phyloP scores from a whole-genome alignment of 2,797 vertebrate genomes.

The Ataeniobius toweri region DNA sequence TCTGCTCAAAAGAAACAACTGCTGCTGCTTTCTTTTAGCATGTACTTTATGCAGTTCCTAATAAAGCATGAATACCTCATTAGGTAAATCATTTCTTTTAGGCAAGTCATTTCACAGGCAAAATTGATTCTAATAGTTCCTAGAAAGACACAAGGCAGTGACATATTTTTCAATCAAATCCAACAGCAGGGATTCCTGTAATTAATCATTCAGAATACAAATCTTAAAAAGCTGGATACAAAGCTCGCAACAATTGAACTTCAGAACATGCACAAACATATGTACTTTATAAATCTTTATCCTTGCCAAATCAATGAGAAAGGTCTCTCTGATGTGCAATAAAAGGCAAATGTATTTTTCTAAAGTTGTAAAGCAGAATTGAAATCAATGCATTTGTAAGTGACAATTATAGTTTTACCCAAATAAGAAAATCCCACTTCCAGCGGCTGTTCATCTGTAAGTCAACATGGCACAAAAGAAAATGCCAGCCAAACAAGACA shows the following conservation, averaged over 20 bases:
- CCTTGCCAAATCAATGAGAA: slow-evolving; percentile 48
- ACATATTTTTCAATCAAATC: not conserved
- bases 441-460: slow-evolving; percentile 47
- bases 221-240: slow-evolving; percentile 15
- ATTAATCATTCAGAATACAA: slow-evolving; percentile 6
- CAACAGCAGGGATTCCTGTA: slow-evolving; percentile 2
- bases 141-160: not conserved
- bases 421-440: slow-evolving; percentile 17
- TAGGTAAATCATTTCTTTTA: slow-evolving; percentile 37
- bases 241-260: slow-evolving; percentile 8
- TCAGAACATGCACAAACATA: not conserved
- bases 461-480: slow-evolving; percentile 11
- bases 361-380: slow-evolving; percentile 34
- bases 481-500: slow-evolving; percentile 20
- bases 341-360: slow-evolving; percentile 20
- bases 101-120: slow-evolving; percentile 24
- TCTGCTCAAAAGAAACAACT: not conserved
- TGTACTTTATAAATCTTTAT: slow-evolving; percentile 41
- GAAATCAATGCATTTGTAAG: slow-evolving; percentile 35
- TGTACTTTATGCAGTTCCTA: slow-evolving; percentile 12
- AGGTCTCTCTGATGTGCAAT: slow-evolving; percentile 32
- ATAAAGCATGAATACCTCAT: slow-evolving; percentile 28
- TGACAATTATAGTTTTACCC: slow-evolving; percentile 38
- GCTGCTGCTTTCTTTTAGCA: not conserved
- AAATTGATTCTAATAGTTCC: slow-evolving; percentile 13